Evolutionary conservation across 2,888 invertebrate genomes (phyloP).

Genomic region (Lutraria lutraria): DNA sequence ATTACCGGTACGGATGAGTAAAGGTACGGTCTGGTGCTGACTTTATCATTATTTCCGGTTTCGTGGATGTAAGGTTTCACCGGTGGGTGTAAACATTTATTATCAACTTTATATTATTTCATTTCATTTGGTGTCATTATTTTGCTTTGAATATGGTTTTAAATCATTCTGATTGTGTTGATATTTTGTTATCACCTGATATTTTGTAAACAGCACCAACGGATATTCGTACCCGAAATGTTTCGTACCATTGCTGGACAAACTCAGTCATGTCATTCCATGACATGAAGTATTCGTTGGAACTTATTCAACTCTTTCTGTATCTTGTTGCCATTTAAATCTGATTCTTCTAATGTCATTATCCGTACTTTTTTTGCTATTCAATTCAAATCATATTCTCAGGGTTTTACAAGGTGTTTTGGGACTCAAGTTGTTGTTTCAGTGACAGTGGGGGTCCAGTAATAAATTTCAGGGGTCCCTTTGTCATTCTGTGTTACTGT

Average conservation of each 20-base stretch:
- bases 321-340: too few relatives aligned
- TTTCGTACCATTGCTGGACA: not conserved
- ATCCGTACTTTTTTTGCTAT: too few relatives aligned
- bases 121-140: not conserved
- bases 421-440: too few relatives aligned
- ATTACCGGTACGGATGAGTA: not conserved
- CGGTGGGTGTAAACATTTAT: constrained; percentile 30
- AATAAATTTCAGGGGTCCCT: too few relatives aligned
- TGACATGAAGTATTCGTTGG: too few relatives aligned
- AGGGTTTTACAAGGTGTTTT: too few relatives aligned
- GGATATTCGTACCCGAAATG: not conserved
- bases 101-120: not conserved
- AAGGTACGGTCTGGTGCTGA: not conserved
- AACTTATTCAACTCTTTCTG: too few relatives aligned
- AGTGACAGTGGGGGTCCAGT: too few relatives aligned
- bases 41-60: constrained; percentile 23
- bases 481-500: too few relatives aligned
- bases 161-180: not conserved
- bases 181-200: not conserved
- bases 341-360: too few relatives aligned
- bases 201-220: not conserved
- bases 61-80: constrained; percentile 25
- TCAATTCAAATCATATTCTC: too few relatives aligned
- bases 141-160: not conserved
- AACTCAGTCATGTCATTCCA: too few relatives aligned